Evolutionary conservation across 2,888 invertebrate genomes (phyloP).

Genomic region (Litoditis marina): DNA sequence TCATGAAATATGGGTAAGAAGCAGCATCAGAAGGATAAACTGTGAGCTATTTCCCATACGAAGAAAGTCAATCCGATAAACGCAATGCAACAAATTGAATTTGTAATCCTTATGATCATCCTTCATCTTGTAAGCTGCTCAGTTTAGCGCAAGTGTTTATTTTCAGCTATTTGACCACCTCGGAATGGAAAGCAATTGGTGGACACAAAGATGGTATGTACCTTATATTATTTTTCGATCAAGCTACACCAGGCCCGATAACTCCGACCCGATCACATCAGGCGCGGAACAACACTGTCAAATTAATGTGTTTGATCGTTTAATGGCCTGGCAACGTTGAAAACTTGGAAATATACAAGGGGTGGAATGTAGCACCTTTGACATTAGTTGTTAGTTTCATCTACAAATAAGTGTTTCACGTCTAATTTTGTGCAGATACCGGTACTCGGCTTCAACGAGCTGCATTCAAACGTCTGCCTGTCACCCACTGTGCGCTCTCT

Average conservation of each 20-base stretch:
- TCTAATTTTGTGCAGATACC: slow-evolving; percentile 44
- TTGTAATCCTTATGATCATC: no score
- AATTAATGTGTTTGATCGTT: no score
- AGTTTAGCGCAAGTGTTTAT: not conserved
- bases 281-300: no score
- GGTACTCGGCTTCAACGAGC: slow-evolving; percentile 58
- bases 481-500: slow-evolving; percentile 71
- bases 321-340: no score
- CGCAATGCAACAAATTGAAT: no score
- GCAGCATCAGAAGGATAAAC: slow-evolving; percentile 60
- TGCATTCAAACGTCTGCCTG: slow-evolving; percentile 85
- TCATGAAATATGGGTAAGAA: slow-evolving; percentile 57
- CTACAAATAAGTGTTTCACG: no score
- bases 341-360: no score
- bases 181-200: slow-evolving; percentile 60
- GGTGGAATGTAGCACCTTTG: no score
- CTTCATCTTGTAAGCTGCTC: not conserved
- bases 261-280: not conserved
- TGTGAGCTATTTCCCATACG: no score
- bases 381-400: no score
- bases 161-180: slow-evolving; percentile 55
- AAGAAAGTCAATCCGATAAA: no score
- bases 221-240: not conserved
- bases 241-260: not conserved
- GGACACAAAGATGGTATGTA: slow-evolving; percentile 59